Base-by-base conservation (phyloP, 2,797 vertebrate species). In the Manis crassicaudata region DNA sequence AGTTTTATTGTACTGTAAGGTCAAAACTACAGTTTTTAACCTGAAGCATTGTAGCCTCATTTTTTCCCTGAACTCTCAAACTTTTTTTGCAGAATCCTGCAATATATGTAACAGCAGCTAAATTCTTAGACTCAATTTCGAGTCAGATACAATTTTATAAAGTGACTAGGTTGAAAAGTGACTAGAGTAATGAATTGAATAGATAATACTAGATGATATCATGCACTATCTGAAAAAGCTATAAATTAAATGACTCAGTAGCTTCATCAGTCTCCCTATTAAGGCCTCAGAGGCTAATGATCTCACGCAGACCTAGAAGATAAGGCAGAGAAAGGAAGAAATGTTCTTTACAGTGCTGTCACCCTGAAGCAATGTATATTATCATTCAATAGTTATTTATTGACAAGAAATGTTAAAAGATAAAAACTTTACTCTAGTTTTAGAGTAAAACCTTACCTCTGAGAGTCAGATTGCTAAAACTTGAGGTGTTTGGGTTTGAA, bases 151-250 rank as follows among this genome's bases (percentile, higher is more conserved):
- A 97, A 87, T 92, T 89, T 14, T 79, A 50, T 65, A 88, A 96
- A 92, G 73, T 90, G 20, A 77, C 52, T 96, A 94, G 60, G 27
- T 96, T 97, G 52, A 93, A n/a, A 88, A 97, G 95, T 94, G 73
- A 92, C 35, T 88, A 72, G 29, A 96, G 68, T 89, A 96, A 70
- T 25, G 3, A 65, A 97, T 63, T 95, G 90, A 73, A 23, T 76
- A 95, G n/a, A 85, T 67, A 97, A 68, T 83, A 92, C 96, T 97
- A 97, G 93, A 97, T 96, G 7, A n/a, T 96, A 97, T 97, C 96
- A 86, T 25, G 52, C 0, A 17, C 1, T 93, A 82, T 56, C 52
- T 56, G 40, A 70, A 37, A 62, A 92, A 81, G 25, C 14, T 87
- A 77, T 93, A 86, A 95, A 97, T 97, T 89, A 95, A 95, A 17